A percentile compares a stretch with the other conserved stretches of the same genome.
Conservation (phyloP, 92 coral and sea anemone genomes). For the Zoanthus sansibaricus region DNA sequence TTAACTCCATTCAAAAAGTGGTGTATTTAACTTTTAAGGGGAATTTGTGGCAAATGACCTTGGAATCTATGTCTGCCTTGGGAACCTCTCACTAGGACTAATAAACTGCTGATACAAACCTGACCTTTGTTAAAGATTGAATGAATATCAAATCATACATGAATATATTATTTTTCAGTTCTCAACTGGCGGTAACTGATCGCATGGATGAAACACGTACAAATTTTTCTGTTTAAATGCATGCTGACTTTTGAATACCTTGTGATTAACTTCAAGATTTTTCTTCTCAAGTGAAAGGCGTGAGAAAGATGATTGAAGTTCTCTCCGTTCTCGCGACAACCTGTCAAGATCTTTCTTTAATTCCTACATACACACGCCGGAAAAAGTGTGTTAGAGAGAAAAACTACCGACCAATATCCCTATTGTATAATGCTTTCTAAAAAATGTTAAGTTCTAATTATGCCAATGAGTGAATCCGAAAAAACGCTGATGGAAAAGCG, state of each 20-base stretch:
- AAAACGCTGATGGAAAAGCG: no score
- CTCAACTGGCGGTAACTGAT: not conserved
- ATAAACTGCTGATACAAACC: not conserved
- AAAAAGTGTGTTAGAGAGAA: conserved; percentile 40
- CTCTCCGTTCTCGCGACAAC: conserved; percentile 57
- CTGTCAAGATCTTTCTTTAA: conserved; percentile 54
- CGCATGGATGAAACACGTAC: conserved; percentile 34
- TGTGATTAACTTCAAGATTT: conserved; percentile 60
- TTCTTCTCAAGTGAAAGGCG: conserved; percentile 62
- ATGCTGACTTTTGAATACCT: conserved; percentile 51
- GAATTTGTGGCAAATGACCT: not conserved
- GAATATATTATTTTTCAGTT: not conserved
- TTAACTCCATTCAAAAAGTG: no score
- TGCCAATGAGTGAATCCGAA: no score
- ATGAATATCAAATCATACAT: not conserved
- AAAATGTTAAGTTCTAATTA: no score
- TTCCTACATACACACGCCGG: conserved; percentile 54
- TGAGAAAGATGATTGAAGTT: conserved; percentile 57
- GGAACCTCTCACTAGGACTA: not conserved
- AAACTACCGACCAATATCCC: not conserved
- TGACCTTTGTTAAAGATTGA: not conserved
- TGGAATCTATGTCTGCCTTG: not conserved
- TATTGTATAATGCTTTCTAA: no score
- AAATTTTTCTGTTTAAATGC: not conserved
- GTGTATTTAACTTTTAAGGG: no score